Evolutionary conservation across 2,113 vertebrate genomes (phyloP).

Genomic region (Paracanthobrama guichenoti): DNA sequence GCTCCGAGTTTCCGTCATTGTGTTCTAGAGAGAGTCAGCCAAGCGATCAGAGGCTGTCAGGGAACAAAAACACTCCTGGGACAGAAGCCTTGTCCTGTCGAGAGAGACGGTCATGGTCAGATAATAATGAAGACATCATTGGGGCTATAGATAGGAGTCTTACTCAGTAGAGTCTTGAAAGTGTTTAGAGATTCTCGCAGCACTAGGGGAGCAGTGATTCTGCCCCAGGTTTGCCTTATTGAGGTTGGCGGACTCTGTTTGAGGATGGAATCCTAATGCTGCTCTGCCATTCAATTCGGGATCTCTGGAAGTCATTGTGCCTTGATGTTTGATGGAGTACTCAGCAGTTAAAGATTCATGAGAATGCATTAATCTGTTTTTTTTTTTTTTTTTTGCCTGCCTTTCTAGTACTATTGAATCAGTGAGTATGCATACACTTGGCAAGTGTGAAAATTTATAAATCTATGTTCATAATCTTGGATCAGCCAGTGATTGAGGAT

Average conservation of each 20-base stretch:
- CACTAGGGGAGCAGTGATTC: constrained; percentile 64
- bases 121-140: constrained; percentile 73
- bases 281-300: constrained; percentile 6
- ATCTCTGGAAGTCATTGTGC: constrained; percentile 25
- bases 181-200: constrained; percentile 58
- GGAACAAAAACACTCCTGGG: constrained; percentile 59
- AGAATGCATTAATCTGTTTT: constrained; percentile 29
- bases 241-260: constrained; percentile 28
- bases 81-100: constrained; percentile 66
- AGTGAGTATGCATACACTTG: not conserved
- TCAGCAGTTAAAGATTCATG: constrained; percentile 26
- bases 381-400: not conserved
- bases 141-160: constrained; percentile 64
- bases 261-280: constrained; percentile 32
- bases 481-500: constrained; percentile 9
- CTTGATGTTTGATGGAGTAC: constrained; percentile 28
- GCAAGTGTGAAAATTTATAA: not conserved
- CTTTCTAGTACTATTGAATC: not conserved
- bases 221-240: constrained; percentile 55
- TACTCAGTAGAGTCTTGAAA: constrained; percentile 46
- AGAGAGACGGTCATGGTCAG: constrained; percentile 58
- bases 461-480: not conserved
- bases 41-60: constrained; percentile 55
- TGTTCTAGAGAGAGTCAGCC: constrained; percentile 64
- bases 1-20: constrained; percentile 69